Conservation (phyloP, 2,797 vertebrate genomes). For the Epinephelus coioides region DNA sequence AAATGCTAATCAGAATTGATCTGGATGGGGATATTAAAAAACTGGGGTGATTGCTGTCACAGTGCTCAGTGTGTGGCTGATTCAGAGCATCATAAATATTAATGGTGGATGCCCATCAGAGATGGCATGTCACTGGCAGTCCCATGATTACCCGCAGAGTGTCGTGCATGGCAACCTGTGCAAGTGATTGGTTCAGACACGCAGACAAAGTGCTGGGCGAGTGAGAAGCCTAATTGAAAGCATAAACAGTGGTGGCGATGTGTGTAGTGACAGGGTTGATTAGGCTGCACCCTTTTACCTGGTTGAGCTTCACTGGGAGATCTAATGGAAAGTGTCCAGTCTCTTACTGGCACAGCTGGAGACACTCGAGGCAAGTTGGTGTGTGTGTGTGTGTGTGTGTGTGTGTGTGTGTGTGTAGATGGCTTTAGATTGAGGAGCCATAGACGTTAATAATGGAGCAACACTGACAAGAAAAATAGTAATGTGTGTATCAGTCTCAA, state of each 20-base stretch:
- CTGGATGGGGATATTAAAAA: slow-evolving; percentile 78
- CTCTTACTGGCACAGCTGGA: slow-evolving; percentile 57
- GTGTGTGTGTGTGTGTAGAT: not conserved
- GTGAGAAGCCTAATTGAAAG: slow-evolving; percentile 79
- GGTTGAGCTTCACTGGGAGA: slow-evolving; percentile 75
- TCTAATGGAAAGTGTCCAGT: slow-evolving; percentile 75
- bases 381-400: not conserved
- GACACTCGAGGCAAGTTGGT: not conserved
- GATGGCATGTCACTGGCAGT: slow-evolving; percentile 77
- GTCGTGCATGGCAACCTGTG: slow-evolving; percentile 50
- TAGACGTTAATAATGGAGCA: slow-evolving; percentile 13
- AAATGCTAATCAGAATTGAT: slow-evolving; percentile 84
- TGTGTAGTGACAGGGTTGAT: slow-evolving; percentile 78
- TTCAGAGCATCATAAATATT: slow-evolving; percentile 82
- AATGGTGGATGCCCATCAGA: slow-evolving; percentile 80
- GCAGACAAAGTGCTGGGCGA: not conserved
- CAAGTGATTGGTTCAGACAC: slow-evolving; percentile 67
- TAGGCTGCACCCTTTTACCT: slow-evolving; percentile 70
- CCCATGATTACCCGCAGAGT: slow-evolving; percentile 80
- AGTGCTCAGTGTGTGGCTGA: slow-evolving; percentile 79
- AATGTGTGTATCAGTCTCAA: not conserved
- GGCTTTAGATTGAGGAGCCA: slow-evolving; percentile 1
- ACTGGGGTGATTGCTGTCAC: slow-evolving; percentile 79
- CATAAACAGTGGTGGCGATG: slow-evolving; percentile 69
- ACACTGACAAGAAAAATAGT: not conserved